Evolutionary conservation across 2,113 vertebrate species (phyloP).

Genomic region (Corynorhinus townsendii): DNA sequence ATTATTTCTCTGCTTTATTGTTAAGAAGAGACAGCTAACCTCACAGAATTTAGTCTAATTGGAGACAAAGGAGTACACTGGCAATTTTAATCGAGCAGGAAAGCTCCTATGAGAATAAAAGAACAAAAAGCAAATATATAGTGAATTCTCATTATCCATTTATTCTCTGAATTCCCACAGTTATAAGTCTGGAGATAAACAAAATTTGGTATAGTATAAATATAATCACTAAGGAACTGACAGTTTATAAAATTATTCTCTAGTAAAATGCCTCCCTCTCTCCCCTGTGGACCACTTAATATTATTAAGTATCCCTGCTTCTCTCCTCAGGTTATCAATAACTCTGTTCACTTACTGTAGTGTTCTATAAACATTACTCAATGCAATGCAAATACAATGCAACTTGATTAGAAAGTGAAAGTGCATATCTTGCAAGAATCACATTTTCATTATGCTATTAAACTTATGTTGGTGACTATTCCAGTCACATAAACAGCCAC

Average conservation of each 20-base stretch:
- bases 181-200: neutral
- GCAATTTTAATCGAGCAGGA: constrained; percentile 33
- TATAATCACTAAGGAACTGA: constrained; percentile 3
- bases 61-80: neutral
- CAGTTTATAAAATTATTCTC: constrained; percentile 27
- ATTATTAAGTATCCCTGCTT: neutral
- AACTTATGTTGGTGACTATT: neutral
- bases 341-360: neutral
- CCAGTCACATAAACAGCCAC: neutral
- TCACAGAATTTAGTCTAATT: constrained; percentile 5
- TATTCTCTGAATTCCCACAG: neutral
- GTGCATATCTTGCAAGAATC: constrained; percentile 41
- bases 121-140: neutral
- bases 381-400: constrained; percentile 54
- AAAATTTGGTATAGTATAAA: neutral
- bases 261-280: neutral
- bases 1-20: neutral
- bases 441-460: constrained; percentile 31
- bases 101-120: neutral
- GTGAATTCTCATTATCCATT: constrained; percentile 16
- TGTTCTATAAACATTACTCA: constrained; percentile 36
- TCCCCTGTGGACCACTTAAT: neutral
- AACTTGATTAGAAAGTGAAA: constrained; percentile 64
- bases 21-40: neutral
- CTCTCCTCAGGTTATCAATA: constrained; percentile 22